Conservation (phyloP, 2,113 vertebrate species). For the Muntiacus reevesi region DNA sequence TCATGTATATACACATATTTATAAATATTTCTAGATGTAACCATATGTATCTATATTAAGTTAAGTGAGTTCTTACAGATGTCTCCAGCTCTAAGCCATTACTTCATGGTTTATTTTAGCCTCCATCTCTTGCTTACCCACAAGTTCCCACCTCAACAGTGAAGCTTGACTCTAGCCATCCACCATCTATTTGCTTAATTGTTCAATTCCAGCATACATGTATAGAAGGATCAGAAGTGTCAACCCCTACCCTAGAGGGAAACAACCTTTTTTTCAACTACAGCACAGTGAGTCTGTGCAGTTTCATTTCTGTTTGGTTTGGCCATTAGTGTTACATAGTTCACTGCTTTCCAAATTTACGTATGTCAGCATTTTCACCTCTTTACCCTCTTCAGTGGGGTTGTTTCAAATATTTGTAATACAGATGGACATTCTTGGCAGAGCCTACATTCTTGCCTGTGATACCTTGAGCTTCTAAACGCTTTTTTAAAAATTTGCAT, state of each 20-base stretch:
- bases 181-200: background rate
- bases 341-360: background rate
- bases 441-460: background rate
- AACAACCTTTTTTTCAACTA: background rate
- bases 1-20: background rate
- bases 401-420: background rate
- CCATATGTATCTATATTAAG: background rate
- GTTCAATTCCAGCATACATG: background rate
- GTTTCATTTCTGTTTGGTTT: background rate
- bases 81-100: background rate
- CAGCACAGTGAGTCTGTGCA: background rate
- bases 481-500: background rate
- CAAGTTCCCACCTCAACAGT: background rate
- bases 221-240: background rate
- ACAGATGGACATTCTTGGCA: background rate
- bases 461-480: background rate
- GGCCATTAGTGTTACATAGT: background rate
- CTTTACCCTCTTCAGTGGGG: background rate
- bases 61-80: background rate
- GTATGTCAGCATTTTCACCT: background rate
- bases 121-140: background rate
- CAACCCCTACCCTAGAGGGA: background rate
- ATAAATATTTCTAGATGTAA: background rate
- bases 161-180: background rate
- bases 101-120: background rate